Conservation (phyloP, 2,797 vertebrate genomes). For the Hyperoplus lanceolatus region DNA sequence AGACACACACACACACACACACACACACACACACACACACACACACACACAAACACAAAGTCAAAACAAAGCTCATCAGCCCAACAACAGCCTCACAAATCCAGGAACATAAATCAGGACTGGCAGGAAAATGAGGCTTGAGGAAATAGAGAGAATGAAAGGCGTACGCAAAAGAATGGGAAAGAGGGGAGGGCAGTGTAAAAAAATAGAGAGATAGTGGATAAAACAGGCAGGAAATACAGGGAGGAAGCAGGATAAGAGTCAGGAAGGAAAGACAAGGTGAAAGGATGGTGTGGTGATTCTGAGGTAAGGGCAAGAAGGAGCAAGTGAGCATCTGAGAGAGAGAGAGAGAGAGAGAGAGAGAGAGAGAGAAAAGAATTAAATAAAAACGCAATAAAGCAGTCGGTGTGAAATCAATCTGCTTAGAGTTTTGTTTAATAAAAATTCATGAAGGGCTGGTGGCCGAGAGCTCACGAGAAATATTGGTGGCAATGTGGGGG, state of each 20-base stretch:
- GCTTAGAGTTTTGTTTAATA: slow-evolving; percentile 99
- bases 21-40: slow-evolving; percentile 8
- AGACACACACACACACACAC: neutral
- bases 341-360: slow-evolving; percentile 77
- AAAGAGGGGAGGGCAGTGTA: slow-evolving; percentile 49
- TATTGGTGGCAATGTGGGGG: slow-evolving; percentile 86
- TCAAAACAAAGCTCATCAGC: slow-evolving; percentile 75
- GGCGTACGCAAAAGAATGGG: slow-evolving; percentile 52
- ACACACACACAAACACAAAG: slow-evolving; percentile 27
- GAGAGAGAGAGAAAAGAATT: slow-evolving; percentile 89
- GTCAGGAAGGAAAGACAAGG: slow-evolving; percentile 59
- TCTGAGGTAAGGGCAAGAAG: slow-evolving; percentile 67
- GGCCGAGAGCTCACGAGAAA: slow-evolving; percentile 94
- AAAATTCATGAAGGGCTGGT: slow-evolving; percentile 98
- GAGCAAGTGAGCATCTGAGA: slow-evolving; percentile 77
- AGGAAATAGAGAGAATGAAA: slow-evolving; percentile 73
- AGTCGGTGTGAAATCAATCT: slow-evolving; percentile 97
- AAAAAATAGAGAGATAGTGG: slow-evolving; percentile 51
- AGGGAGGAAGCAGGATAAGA: slow-evolving; percentile 61
- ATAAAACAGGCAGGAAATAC: slow-evolving; percentile 64
- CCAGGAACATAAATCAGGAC: slow-evolving; percentile 81
- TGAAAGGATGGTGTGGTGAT: slow-evolving; percentile 68
- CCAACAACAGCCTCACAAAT: slow-evolving; percentile 77
- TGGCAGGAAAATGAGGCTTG: slow-evolving; percentile 79
- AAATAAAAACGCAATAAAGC: slow-evolving; percentile 99